Conservation (phyloP, 2,113 vertebrate species). For the Apteryx owenii region DNA sequence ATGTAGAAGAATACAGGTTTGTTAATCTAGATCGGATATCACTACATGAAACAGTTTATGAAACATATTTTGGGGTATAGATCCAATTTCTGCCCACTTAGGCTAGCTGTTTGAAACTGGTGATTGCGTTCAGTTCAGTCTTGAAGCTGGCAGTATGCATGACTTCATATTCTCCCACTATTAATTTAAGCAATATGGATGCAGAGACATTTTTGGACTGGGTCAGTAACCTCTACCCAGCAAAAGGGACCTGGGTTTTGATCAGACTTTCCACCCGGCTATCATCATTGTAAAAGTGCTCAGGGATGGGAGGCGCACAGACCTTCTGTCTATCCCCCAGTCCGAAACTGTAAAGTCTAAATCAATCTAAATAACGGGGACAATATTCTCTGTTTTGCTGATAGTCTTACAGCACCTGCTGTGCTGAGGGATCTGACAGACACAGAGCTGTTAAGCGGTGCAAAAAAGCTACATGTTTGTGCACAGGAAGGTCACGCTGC, state of each 20-base stretch:
- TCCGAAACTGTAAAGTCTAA: background rate
- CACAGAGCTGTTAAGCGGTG: background rate
- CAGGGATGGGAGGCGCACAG: background rate
- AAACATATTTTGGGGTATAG: background rate
- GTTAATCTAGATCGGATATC: background rate
- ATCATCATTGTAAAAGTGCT: background rate
- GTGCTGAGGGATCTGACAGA: background rate
- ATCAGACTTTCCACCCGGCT: background rate
- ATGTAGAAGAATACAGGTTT: background rate
- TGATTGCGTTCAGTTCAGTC: background rate
- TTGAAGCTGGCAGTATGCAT: background rate
- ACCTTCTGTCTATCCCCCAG: background rate
- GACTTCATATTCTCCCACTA: background rate
- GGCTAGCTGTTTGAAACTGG: background rate
- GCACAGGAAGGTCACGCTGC: background rate
- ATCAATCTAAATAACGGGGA: background rate
- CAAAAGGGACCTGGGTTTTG: background rate
- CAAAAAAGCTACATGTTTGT: background rate
- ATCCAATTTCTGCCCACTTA: background rate
- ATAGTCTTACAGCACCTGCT: background rate
- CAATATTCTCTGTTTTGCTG: background rate
- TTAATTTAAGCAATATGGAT: background rate
- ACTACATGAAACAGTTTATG: background rate
- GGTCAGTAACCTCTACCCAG: background rate
- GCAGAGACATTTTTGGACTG: background rate